Evolutionary conservation across 2,888 invertebrate genomes (phyloP), one percentile per base, ranked within the genome.

Genomic region (Cosmia pyralina): DNA sequence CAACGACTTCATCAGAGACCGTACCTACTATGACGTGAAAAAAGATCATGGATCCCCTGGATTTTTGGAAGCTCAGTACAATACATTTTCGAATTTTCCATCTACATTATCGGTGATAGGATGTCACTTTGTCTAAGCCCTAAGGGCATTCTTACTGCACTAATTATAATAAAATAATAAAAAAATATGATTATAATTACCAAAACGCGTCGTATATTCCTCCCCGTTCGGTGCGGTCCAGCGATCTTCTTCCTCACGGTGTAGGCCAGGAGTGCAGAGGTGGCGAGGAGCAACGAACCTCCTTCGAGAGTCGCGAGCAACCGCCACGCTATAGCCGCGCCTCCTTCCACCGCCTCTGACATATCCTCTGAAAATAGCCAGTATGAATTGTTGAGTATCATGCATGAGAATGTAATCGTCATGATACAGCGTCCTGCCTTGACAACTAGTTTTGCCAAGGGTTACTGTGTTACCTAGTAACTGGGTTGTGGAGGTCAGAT

Each of bases 231-330:
- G 13, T 72, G 81, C 4, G 82, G 74, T n/a, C 77, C 82, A 15
- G 76, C 72, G 13, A 90, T 79, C 63, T 90, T 90, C 58, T 81
- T 85, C 44, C 93, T 84, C 4, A 93, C 92, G 0, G 93, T 90
- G 86, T 94, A 95, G 0, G 93, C 94, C 52, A 96, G 88, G 11
- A 95, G 88, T 0, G 93, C 95, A 2, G 95, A 91, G 5, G 93
- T 91, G 52, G 91, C 94, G 13, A 95, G 89, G 58, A 95, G 76
- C 2, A 95, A 79, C 0, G 95, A 93, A 2, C 95, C 93, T 0
- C 94, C 95, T 70, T 96, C 96, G 4, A 96, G 87, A 0, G 95
- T 94, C 3, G 95, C 95, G 46, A 96, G 90, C 55, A 96, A 85
- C 0, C 95, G 92, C 95, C 95, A 95, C 6, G 95, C 96, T 46